Conservation (phyloP, 2,797 vertebrate species). For the Tympanoctomys barrerae region DNA sequence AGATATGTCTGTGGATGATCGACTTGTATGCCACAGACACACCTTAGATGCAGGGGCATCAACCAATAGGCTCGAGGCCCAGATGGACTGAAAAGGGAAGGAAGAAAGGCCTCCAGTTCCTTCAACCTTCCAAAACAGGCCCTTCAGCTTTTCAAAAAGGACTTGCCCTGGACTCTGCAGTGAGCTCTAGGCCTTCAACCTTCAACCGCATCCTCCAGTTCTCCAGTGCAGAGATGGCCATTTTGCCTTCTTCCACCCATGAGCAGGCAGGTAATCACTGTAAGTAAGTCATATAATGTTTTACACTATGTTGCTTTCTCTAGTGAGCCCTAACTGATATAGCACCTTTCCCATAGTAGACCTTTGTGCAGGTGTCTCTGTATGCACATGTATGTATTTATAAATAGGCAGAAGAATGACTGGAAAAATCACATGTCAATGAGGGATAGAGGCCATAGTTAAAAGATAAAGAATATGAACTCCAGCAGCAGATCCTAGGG, state of each 20-base stretch:
- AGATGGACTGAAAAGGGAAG: background rate
- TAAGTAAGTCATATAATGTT: background rate
- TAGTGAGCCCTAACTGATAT: background rate
- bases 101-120: background rate
- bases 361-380: background rate
- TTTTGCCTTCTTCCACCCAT: background rate
- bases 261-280: background rate
- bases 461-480: background rate
- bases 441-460: background rate
- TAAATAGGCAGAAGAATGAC: background rate
- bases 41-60: background rate
- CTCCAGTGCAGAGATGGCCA: background rate
- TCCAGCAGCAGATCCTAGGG: background rate
- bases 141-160: background rate
- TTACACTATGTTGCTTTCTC: background rate
- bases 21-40: background rate
- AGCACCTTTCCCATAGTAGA: background rate
- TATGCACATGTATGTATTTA: background rate
- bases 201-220: background rate
- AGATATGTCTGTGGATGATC: background rate
- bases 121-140: background rate
- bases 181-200: background rate
- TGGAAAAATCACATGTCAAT: background rate
- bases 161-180: background rate
- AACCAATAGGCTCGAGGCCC: background rate